Evolutionary conservation across 1,140 invertebrate species (phyloP).

Genomic region (Cryptotermes secundus): DNA sequence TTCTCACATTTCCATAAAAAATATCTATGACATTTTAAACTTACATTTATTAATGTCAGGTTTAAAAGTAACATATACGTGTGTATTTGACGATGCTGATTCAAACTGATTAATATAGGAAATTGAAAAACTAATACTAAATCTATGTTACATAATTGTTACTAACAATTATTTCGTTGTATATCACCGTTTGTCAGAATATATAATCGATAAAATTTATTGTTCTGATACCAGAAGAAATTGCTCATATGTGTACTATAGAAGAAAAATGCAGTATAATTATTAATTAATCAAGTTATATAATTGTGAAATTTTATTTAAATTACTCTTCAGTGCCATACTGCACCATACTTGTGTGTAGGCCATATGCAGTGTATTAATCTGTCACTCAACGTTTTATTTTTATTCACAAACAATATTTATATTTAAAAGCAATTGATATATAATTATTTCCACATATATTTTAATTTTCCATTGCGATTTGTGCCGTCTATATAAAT

Average conservation of each 20-base stretch:
- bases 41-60: background rate
- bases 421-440: background rate
- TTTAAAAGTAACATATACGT: background rate
- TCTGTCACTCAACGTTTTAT: no score
- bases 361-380: background rate
- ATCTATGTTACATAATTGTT: background rate
- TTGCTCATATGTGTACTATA: slow-evolving; percentile 37
- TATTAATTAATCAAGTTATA: background rate
- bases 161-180: slow-evolving; percentile 7
- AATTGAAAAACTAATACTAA: background rate
- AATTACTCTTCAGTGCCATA: background rate
- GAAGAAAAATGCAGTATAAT: slow-evolving; percentile 13
- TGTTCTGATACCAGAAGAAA: slow-evolving; percentile 35
- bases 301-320: background rate
- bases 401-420: background rate
- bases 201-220: slow-evolving; percentile 4
- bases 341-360: background rate
- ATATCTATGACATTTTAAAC: background rate
- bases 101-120: background rate
- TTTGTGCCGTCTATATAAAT: no score
- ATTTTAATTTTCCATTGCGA: no score
- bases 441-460: no score
- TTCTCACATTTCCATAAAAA: background rate
- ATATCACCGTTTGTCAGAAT: background rate
- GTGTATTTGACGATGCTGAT: slow-evolving; percentile 10